A percentile compares a stretch with the other conserved stretches of the same genome.
phyloP scores from a whole-genome alignment of 2,113 vertebrate genomes.

The Pardalotus punctatus region DNA sequence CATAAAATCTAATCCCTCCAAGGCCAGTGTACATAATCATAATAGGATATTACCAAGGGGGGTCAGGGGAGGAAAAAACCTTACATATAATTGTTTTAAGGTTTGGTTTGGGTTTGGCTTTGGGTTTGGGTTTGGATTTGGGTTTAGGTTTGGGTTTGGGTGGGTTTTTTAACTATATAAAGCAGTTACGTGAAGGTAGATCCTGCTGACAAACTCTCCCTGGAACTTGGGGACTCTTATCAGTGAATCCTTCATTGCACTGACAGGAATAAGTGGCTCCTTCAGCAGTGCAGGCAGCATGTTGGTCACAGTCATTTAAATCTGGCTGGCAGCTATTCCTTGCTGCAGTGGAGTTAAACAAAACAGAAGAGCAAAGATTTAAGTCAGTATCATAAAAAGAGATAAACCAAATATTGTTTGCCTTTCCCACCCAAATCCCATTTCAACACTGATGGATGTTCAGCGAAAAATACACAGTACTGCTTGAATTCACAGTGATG shows the following conservation, averaged over 20 bases:
- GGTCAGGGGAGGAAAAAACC: not conserved
- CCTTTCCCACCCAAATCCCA: not conserved
- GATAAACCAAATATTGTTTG: not conserved
- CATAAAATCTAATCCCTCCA: not conserved
- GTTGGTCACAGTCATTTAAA: not conserved
- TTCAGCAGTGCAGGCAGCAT: constrained; percentile 23
- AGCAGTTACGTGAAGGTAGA: not conserved
- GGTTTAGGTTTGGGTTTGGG: not conserved
- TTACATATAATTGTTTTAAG: not conserved
- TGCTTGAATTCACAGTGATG: not conserved
- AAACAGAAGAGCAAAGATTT: not conserved
- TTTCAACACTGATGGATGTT: not conserved
- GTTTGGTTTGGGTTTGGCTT: not conserved
- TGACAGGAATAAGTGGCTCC: not conserved
- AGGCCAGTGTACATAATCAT: not conserved
- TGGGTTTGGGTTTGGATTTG: not conserved
- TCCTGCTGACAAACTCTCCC: constrained; percentile 29
- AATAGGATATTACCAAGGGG: not conserved
- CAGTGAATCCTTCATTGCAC: constrained; percentile 17
- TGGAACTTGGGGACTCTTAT: not conserved
- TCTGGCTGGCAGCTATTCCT: constrained; percentile 4
- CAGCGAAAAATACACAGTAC: not conserved
- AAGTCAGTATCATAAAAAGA: not conserved
- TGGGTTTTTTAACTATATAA: not conserved
- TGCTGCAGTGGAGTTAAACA: not conserved